Evolutionary conservation across 2,113 vertebrate genomes (phyloP).

Genomic region (Crypturellus undulatus): DNA sequence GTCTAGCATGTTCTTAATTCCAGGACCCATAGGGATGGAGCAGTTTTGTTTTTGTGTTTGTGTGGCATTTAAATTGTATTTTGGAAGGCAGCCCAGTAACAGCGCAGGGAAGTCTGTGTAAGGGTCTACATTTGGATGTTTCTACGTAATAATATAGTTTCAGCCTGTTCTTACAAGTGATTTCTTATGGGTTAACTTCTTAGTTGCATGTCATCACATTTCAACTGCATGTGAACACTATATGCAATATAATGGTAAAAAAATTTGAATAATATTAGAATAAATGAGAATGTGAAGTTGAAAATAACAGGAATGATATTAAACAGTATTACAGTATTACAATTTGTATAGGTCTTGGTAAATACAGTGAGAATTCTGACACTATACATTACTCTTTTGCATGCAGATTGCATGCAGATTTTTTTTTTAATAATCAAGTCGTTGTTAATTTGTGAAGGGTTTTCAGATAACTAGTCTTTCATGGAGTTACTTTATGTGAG

Average conservation of each 20-base stretch:
- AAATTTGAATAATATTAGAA: not conserved
- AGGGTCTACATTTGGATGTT: not conserved
- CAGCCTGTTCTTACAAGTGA: not conserved
- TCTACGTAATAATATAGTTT: not conserved
- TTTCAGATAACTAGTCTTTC: not conserved
- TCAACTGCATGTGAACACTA: not conserved
- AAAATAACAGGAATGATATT: not conserved
- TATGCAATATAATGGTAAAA: not conserved
- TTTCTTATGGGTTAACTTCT: not conserved
- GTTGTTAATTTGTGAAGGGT: not conserved
- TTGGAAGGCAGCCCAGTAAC: not conserved
- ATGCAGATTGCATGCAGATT: not conserved
- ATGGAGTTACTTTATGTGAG: not conserved
- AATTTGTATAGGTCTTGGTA: rapidly evolving
- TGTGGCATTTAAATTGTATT: not conserved
- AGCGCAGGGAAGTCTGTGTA: not conserved
- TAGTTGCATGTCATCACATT: not conserved
- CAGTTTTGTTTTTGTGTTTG: not conserved
- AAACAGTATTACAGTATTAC: not conserved
- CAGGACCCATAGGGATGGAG: not conserved
- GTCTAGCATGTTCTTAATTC: not conserved
- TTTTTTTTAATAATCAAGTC: not conserved
- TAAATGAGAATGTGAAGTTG: not conserved
- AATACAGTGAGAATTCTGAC: not conserved
- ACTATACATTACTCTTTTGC: not conserved